Conservation (phyloP, 1,140 invertebrate genomes). For the Glossosoma conforme region DNA sequence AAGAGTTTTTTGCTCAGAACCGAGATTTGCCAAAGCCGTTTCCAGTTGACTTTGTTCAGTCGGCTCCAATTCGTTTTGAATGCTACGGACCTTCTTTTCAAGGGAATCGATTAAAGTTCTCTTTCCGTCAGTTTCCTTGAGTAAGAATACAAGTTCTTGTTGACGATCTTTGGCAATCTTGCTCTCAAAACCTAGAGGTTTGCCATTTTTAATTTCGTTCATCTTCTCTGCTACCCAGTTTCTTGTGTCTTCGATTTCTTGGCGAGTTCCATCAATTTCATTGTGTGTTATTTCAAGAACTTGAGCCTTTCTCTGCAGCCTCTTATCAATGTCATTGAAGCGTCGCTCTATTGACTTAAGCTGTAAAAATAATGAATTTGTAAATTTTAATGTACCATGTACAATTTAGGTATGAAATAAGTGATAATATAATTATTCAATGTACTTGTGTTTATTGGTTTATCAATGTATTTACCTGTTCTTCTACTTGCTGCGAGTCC, state of each 20-base stretch:
- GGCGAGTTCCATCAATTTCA: slow-evolving; percentile 69
- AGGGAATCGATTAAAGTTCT: slow-evolving; percentile 75
- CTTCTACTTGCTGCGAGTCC: slow-evolving; percentile 86
- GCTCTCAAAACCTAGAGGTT: slow-evolving; percentile 68
- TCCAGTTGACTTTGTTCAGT: slow-evolving; percentile 70
- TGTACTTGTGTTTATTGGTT: slow-evolving; percentile 6
- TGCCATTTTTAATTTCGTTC: slow-evolving; percentile 59
- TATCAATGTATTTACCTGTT: slow-evolving; percentile 54
- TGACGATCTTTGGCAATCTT: slow-evolving; percentile 68
- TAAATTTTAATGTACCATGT: not conserved
- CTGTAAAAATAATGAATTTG: slow-evolving; percentile 39
- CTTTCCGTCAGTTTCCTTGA: slow-evolving; percentile 82
- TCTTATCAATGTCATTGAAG: slow-evolving; percentile 76
- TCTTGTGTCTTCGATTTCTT: slow-evolving; percentile 68
- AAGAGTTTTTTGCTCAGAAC: slow-evolving; percentile 67
- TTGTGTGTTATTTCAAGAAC: slow-evolving; percentile 75
- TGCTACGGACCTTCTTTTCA: slow-evolving; percentile 74
- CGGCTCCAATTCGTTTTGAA: slow-evolving; percentile 80
- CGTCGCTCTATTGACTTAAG: slow-evolving; percentile 77
- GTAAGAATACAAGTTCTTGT: slow-evolving; percentile 63
- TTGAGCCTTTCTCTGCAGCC: slow-evolving; percentile 76
- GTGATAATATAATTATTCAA: not conserved
- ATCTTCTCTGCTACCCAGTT: slow-evolving; percentile 78
- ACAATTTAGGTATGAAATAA: not conserved
- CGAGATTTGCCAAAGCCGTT: slow-evolving; percentile 58